Base-by-base conservation (phyloP, 2,888 invertebrate species). In the Drosophila engyochracea region DNA sequence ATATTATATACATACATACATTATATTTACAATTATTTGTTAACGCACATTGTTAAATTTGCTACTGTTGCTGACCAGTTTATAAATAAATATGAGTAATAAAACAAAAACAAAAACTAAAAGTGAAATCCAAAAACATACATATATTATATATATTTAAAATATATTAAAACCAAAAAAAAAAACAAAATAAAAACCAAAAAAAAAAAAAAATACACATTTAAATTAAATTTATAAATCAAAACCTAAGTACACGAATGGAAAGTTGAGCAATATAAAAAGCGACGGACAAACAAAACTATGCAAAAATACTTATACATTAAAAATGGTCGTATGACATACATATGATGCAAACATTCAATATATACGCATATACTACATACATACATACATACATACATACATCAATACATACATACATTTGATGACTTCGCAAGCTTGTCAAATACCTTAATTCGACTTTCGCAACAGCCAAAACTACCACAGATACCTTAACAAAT, bases 61-160 rank as follows among this genome's bases (percentile, higher is more conserved):
- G 93, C 93, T 93, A 92, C 93, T 93, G 93, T 93, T 93, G 93
- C 93, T 93, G 93, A 93, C 93, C 93, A 93, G 92, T 93, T 92
- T 91, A 92, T 91, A 91, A 91, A 92, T 88, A 80, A 76, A 70
- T 70, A 76, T 53, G 31, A 73, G 37, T 60, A 82, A 73, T 58
- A 82, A 74, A 58, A 62, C 74, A 96, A 94, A 77, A 74, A 71
- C 71, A 80, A 79, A 79, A 91, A 89, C 89, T 85, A 82, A 65
- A 89, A 86, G 86, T 80, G 69, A 74, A 85, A 79, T 68, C 81
- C 76, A 83, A 70, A 79, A 83, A 85, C 76, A 83, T 73, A 88
- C 85, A 91, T 89, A 85, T 89, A 90, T 91, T 87, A 89, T 88
- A 89, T 89, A 86, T 83, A 85, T 85, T 85, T 81, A 82, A 90